Conservation (phyloP, 2,888 invertebrate species). For the Hemicrepidius hirtus region DNA sequence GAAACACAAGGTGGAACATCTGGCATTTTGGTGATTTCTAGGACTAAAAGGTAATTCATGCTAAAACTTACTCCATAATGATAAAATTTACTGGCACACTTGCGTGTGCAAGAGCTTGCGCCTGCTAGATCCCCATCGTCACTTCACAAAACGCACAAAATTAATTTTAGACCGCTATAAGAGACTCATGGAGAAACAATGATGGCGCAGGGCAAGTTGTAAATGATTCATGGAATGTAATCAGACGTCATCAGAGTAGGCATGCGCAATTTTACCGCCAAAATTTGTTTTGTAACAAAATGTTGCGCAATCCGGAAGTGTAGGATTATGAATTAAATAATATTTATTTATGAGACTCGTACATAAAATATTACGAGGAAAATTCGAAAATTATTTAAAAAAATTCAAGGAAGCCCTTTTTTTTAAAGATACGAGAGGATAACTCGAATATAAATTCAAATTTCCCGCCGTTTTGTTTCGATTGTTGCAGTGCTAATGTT, state of each 20-base stretch:
- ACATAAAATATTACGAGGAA: no score
- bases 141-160: constrained; percentile 74
- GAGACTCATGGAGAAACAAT: constrained; percentile 69
- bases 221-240: not conserved
- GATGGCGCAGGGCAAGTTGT: constrained; percentile 49
- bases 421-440: no score
- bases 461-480: no score
- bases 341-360: no score
- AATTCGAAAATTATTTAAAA: no score
- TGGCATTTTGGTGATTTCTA: not conserved
- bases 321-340: no score
- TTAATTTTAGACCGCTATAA: constrained; percentile 69
- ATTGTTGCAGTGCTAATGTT: no score
- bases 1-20: constrained; percentile 3
- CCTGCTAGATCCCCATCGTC: constrained; percentile 83
- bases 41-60: not conserved
- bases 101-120: constrained; percentile 80
- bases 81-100: constrained; percentile 80
- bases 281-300: not conserved
- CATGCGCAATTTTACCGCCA: constrained; percentile 13
- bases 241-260: not conserved
- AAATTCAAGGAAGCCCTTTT: no score
- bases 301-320: no score
- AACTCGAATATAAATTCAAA: no score
- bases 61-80: constrained; percentile 81